Conservation (phyloP, 2,888 invertebrate species). For the Pilophorus perplexus region DNA sequence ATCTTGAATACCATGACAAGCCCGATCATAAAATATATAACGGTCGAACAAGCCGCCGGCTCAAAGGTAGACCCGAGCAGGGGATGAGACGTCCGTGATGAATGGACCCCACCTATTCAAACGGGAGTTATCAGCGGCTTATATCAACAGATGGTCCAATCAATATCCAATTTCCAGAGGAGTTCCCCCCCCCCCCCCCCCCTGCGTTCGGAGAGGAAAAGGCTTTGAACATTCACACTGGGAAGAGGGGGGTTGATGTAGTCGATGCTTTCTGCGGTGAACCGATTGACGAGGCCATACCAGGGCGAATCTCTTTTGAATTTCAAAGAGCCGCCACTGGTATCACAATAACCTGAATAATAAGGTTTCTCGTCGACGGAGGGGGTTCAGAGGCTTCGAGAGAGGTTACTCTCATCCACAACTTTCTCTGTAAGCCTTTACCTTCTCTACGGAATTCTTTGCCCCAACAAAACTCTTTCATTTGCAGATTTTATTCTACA, state of each 20-base stretch:
- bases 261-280: background rate
- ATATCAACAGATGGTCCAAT: constrained; percentile 30
- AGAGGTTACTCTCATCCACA: background rate
- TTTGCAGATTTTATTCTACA: no score
- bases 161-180: constrained; percentile 29
- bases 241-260: no score
- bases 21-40: no score
- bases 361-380: background rate
- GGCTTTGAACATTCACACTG: background rate
- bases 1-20: no score
- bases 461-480: no score
- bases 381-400: background rate
- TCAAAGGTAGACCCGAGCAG: no score
- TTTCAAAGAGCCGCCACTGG: constrained; percentile 6
- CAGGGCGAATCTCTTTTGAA: constrained; percentile 11
- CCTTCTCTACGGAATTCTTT: no score
- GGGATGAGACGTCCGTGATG: no score
- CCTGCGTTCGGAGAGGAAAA: background rate
- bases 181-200: no score
- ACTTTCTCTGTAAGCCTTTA: no score
- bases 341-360: background rate
- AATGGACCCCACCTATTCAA: constrained; percentile 22
- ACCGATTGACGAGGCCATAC: background rate
- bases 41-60: no score
- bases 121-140: constrained; percentile 23